These are phyloP conservation scores for Anguilla pacifica DNA, from an alignment of 2,797 vertebrate species.

Conservation along the genomic window DNA sequence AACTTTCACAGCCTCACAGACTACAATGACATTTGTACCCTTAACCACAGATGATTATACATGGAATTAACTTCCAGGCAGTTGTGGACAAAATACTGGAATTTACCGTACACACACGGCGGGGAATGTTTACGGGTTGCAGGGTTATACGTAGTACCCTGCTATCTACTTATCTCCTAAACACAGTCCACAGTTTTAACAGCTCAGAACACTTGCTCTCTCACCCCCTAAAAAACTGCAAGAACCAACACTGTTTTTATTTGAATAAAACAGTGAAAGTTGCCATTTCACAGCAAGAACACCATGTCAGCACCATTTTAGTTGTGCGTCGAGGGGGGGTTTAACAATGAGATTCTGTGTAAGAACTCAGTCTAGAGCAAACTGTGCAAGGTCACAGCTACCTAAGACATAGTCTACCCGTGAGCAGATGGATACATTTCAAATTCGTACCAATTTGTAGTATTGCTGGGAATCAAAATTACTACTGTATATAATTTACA, in stretches of 20 bases:
- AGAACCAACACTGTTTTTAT: not conserved
- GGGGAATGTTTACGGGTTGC: not conserved
- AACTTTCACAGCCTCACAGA: not conserved
- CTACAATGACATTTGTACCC: not conserved
- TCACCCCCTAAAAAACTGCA: not conserved
- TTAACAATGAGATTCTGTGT: not conserved
- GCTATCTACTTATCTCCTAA: not conserved
- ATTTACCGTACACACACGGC: not conserved
- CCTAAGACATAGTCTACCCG: not conserved
- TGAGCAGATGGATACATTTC: too few relatives aligned
- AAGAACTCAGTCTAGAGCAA: not conserved
- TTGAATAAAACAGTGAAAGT: not conserved
- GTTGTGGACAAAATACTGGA: not conserved
- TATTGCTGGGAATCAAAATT: not conserved
- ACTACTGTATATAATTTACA: not conserved
- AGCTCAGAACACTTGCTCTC: not conserved
- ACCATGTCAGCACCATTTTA: not conserved
- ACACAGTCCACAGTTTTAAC: not conserved
- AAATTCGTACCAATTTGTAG: not conserved
- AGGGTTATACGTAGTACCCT: not conserved
- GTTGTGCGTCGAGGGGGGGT: not conserved
- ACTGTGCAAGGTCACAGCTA: not conserved
- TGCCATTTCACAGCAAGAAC: not conserved
- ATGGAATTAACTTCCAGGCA: not conserved
- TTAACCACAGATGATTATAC: not conserved